Evolutionary conservation across 2,113 vertebrate genomes (phyloP).

Genomic region (Bubo bubo): DNA sequence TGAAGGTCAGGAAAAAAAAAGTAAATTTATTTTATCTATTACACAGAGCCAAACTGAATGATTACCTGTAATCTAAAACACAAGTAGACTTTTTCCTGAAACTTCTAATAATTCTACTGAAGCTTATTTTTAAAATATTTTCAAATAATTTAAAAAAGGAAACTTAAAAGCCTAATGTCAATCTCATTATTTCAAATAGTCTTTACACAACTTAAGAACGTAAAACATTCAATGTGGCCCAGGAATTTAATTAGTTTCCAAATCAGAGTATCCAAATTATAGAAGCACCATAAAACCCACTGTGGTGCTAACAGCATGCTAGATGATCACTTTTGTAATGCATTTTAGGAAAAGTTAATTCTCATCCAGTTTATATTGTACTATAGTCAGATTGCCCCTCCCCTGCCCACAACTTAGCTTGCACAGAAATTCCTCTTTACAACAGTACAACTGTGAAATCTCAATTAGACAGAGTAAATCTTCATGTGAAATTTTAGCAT

Average conservation of each 20-base stretch:
- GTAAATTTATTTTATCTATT: not conserved
- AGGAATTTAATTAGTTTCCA: not conserved
- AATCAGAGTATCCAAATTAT: not conserved
- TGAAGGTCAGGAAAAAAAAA: not conserved
- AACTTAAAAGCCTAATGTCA: not conserved
- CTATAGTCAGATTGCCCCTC: not conserved
- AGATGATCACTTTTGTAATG: not conserved
- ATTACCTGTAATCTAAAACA: not conserved
- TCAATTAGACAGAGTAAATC: slow-evolving; percentile 21
- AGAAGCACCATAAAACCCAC: slow-evolving; percentile 4
- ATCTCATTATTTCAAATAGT: not conserved
- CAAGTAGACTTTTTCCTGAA: not conserved
- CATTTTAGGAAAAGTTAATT: slow-evolving; percentile 40
- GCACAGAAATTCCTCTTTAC: not conserved
- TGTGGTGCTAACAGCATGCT: slow-evolving; percentile 13
- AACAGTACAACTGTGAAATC: not conserved
- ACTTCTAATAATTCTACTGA: not conserved
- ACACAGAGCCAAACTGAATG: not conserved
- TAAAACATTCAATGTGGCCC: not conserved
- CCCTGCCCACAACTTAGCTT: not conserved
- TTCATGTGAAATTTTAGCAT: not conserved
- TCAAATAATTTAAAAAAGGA: not conserved
- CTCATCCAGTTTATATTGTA: not conserved
- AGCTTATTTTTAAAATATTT: not conserved
- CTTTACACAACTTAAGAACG: not conserved